phyloP scores from a whole-genome alignment of 2,797 vertebrate species.

The Falco peregrinus region DNA sequence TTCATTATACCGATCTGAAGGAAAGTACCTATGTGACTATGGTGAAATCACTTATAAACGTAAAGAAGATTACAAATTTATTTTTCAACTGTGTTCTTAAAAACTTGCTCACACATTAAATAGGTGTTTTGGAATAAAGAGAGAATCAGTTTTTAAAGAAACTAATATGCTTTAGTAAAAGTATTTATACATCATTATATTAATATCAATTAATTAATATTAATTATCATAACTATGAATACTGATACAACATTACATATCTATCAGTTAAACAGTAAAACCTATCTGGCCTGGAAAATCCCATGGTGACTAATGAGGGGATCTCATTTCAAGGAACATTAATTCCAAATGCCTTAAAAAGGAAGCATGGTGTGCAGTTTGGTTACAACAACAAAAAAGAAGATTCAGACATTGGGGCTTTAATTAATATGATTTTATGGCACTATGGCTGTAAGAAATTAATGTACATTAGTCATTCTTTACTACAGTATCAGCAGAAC shows the following conservation, averaged over 20 bases:
- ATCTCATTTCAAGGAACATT: background rate
- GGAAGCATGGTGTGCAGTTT: background rate
- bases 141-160: background rate
- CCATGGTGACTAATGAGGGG: background rate
- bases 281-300: background rate
- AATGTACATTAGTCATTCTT: background rate
- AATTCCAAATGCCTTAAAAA: background rate
- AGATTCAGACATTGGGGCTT: background rate
- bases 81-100: background rate
- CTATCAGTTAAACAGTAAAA: background rate
- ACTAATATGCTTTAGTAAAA: background rate
- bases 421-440: background rate
- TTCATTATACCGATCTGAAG: background rate
- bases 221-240: background rate
- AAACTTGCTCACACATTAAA: background rate
- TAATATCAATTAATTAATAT: too few species aligned
- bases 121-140: background rate
- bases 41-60: background rate
- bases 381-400: background rate
- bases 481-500: fast-evolving
- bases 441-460: background rate
- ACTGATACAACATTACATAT: background rate
- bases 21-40: background rate
- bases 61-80: background rate
- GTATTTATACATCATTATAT: too few species aligned